A percentile compares a stretch with the other conserved stretches of the same genome.
Conservation (phyloP, 2,888 invertebrate genomes). For the Taphrorychus bicolor region DNA sequence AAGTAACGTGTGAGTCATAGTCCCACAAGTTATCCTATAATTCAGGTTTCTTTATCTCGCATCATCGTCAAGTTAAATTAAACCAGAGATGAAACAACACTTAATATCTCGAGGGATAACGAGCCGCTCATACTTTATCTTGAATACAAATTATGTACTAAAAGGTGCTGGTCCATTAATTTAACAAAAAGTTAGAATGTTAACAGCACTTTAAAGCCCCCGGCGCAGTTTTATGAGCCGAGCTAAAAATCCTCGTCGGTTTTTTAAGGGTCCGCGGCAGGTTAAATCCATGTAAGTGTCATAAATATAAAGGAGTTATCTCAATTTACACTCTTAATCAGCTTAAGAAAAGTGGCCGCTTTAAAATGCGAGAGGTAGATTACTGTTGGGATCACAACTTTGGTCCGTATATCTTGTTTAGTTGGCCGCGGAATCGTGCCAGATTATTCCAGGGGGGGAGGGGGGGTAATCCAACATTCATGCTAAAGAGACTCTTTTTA, state of each 20-base stretch:
- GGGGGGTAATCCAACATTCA: slow-evolving; percentile 24
- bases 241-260: slow-evolving; percentile 40
- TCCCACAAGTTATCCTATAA: too few relatives aligned
- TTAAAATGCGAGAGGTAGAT: slow-evolving; percentile 60
- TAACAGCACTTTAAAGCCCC: slow-evolving; percentile 41
- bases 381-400: slow-evolving; percentile 56
- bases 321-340: slow-evolving; percentile 63
- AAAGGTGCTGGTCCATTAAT: slow-evolving; percentile 50
- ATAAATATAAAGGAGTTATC: slow-evolving; percentile 62
- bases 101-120: slow-evolving; percentile 42
- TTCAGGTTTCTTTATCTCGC: background rate
- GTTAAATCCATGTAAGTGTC: slow-evolving; percentile 58
- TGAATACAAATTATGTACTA: slow-evolving; percentile 48
- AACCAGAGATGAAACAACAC: slow-evolving; percentile 34
- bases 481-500: background rate
- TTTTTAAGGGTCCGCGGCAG: slow-evolving; percentile 41
- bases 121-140: slow-evolving; percentile 41
- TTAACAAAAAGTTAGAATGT: slow-evolving; percentile 52
- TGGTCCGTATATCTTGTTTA: slow-evolving; percentile 55
- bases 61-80: slow-evolving; percentile 8
- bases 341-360: slow-evolving; percentile 62
- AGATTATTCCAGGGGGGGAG: slow-evolving; percentile 39
- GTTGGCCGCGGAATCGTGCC: slow-evolving; percentile 30
- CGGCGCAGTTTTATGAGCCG: slow-evolving; percentile 35
- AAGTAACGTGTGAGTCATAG: too few relatives aligned